phyloP scores from a whole-genome alignment of 92 coral and sea anemone species.

The Actinernus sp. region DNA sequence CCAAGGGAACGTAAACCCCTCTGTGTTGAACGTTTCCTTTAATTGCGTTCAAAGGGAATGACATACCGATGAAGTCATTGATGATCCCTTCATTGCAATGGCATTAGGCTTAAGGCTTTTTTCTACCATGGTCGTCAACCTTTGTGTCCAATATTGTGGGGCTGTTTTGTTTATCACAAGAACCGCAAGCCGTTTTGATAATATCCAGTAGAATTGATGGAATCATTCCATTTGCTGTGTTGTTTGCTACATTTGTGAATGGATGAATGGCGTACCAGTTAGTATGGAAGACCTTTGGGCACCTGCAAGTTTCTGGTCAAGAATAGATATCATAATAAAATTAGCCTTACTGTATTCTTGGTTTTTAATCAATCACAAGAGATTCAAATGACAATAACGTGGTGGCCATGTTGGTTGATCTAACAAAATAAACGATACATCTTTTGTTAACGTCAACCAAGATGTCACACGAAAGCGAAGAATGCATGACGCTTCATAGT shows the following conservation, averaged over 20 bases:
- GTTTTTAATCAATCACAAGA: too few species aligned
- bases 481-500: too few species aligned
- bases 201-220: conserved; percentile 29
- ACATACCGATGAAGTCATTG: conserved; percentile 9
- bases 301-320: conserved; percentile 75
- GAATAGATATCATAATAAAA: too few species aligned
- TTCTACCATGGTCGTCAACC: too few species aligned
- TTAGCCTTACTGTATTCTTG: too few species aligned
- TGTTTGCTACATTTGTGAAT: conserved; percentile 6
- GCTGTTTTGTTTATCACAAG: conserved; percentile 29
- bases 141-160: conserved; percentile 10
- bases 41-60: conserved; percentile 61
- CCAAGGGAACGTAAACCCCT: conserved; percentile 45
- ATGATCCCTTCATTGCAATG: conserved; percentile 9
- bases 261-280: conserved; percentile 39
- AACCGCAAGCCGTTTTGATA: conserved; percentile 40
- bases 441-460: too few species aligned
- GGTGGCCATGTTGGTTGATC: too few species aligned
- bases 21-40: conserved; percentile 20
- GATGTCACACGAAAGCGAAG: too few species aligned
- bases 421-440: too few species aligned
- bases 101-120: conserved; percentile 4
- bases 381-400: too few species aligned
- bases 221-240: conserved; percentile 19
- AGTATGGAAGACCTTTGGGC: conserved; percentile 19